A percentile compares a stretch with the other conserved stretches of the same genome.
phyloP scores from a whole-genome alignment of 1,140 invertebrate species.

The Lanistes nyassanus region DNA sequence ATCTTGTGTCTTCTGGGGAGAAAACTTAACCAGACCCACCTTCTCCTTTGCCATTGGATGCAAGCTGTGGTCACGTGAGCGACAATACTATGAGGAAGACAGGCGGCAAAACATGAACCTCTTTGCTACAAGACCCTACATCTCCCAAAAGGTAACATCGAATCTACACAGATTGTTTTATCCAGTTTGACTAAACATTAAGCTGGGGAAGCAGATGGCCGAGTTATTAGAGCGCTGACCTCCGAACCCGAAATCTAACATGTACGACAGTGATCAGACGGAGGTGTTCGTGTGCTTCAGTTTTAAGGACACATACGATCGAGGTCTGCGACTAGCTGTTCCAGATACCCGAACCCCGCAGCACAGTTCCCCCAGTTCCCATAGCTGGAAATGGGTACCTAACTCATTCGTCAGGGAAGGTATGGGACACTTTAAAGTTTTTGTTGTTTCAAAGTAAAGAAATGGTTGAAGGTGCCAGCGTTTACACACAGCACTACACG shows the following conservation, averaged over 20 bases:
- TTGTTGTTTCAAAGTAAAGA: too few species aligned
- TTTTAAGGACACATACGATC: too few species aligned
- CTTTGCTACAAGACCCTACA: slow-evolving; percentile 34
- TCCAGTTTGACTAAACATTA: neutral
- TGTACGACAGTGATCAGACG: neutral
- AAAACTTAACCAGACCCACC: slow-evolving; percentile 36
- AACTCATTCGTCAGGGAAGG: too few species aligned
- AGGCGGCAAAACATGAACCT: slow-evolving; percentile 28
- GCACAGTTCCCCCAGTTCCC: too few species aligned
- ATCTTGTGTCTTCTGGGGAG: slow-evolving; percentile 11
- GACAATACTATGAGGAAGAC: slow-evolving; percentile 38
- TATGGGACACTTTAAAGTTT: too few species aligned
- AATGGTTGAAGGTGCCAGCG: too few species aligned
- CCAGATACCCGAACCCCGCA: too few species aligned
- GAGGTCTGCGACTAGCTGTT: too few species aligned
- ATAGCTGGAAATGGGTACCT: too few species aligned
- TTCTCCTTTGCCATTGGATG: slow-evolving; percentile 37
- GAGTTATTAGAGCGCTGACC: too few species aligned
- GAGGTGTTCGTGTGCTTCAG: neutral
- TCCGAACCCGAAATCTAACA: neutral
- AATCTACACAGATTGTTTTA: neutral
- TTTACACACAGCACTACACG: too few species aligned
- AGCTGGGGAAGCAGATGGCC: neutral
- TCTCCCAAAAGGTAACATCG: slow-evolving; percentile 19
- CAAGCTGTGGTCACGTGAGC: slow-evolving; percentile 43